A percentile compares a stretch with the other conserved stretches of the same genome.
Evolutionary conservation across 2,797 vertebrate species (phyloP).

Genomic region (Urophycis tenuis): DNA sequence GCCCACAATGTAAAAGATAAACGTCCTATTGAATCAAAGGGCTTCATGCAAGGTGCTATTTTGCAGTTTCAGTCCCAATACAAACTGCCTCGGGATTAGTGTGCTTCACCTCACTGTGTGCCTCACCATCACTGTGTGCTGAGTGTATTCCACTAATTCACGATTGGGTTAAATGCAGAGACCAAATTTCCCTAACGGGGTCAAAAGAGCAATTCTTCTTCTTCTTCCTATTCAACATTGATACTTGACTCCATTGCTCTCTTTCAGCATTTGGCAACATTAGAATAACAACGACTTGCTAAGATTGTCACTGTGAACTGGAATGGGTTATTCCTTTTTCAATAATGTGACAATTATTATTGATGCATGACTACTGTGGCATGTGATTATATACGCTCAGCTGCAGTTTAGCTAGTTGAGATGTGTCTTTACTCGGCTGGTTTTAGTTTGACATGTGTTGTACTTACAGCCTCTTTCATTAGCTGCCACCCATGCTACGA

Average conservation of each 20-base stretch:
- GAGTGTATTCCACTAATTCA: too few relatives aligned
- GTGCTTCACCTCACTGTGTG: too few relatives aligned
- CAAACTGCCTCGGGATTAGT: too few relatives aligned
- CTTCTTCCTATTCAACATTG: neutral
- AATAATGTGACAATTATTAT: neutral
- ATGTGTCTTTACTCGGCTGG: too few relatives aligned
- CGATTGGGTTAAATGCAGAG: too few relatives aligned
- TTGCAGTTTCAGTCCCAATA: neutral
- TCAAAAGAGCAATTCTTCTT: too few relatives aligned
- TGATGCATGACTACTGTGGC: neutral
- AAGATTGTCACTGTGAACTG: slow-evolving; percentile 9
- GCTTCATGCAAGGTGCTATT: neutral
- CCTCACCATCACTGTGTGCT: too few relatives aligned
- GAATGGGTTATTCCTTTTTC: too few relatives aligned
- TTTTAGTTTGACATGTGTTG: neutral
- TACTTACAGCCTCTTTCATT: neutral
- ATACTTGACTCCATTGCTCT: neutral
- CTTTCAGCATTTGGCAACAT: slow-evolving; percentile 12
- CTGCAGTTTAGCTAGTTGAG: too few relatives aligned
- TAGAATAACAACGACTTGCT: slow-evolving; percentile 17
- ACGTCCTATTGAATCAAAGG: neutral
- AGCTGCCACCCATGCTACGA: neutral
- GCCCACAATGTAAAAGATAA: neutral
- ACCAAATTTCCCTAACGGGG: too few relatives aligned
- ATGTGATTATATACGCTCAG: neutral